Evolutionary conservation across 2,113 vertebrate genomes (phyloP), one percentile per base, ranked within the genome.

Genomic region (Eclectus roratus): DNA sequence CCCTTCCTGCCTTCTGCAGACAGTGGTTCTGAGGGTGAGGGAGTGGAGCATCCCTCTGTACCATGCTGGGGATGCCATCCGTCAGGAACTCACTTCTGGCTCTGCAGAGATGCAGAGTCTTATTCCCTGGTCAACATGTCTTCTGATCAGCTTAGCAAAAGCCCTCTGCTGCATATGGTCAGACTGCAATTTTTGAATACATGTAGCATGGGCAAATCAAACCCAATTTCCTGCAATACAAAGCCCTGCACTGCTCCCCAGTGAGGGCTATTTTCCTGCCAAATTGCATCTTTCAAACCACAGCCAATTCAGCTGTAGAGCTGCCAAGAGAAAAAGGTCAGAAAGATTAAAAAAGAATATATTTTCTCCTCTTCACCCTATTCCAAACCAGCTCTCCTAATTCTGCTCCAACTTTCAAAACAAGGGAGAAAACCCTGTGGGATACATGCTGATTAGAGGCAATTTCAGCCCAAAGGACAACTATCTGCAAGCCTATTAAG

Each of bases 251-350:
- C 91, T 91, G 85, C 93, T 96, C 93, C 92, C 94, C 93, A 91
- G 0, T 90, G 87, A 95, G 46, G 96, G 60, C 56, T 94, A 85
- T 94, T 95, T 91, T 81, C 88, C 91, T 97, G 91, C 94, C 94
- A 97, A 96, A 96, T 93, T 92, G 91, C 85, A 91, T 96, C 91
- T 90, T 94, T 95, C 79, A 93, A 94, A 72, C 87, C 80, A 55
- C 80, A 77, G 70, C 85, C 82, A 97, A 91, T 95, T 96, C 80
- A 65, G 74, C 77, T 89, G 77, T 95, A 93, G 64, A 86, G 74
- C 65, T 92, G 93, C 94, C 82, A 93, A 95, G 88, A 83, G 55
- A 94, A 91, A 95, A 95, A 96, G 93, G 96, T 96, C 93, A 93
- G 80, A 86, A 86, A 85, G 85, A 95, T 85, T 55, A 52, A 8